Evolutionary conservation across 1,140 invertebrate genomes (phyloP).

Genomic region (Heliconius congener): DNA sequence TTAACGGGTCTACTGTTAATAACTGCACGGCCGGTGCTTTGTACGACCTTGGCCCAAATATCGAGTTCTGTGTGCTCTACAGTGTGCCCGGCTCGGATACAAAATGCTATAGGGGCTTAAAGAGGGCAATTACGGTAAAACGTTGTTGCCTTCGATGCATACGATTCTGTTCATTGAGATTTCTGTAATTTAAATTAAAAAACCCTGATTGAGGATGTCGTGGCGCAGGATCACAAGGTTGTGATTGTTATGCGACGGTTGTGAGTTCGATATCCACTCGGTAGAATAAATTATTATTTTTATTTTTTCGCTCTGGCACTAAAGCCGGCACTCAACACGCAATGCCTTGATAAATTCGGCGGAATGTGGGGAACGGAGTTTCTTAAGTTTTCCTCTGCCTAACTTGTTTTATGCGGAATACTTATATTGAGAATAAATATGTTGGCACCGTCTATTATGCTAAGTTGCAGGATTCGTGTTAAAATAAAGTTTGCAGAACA

Average conservation of each 20-base stretch:
- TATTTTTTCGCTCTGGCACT: no score
- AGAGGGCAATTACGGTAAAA: slow-evolving; percentile 10
- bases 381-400: no score
- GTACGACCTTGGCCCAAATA: slow-evolving; percentile 48
- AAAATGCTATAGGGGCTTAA: neutral
- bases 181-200: neutral
- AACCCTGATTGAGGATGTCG: no score
- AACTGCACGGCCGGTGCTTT: slow-evolving; percentile 20
- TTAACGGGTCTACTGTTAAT: slow-evolving; percentile 2
- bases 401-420: no score
- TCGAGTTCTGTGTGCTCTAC: slow-evolving; percentile 35
- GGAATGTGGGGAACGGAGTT: no score
- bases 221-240: no score
- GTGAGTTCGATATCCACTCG: no score
- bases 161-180: neutral
- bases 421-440: neutral
- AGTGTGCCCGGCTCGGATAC: slow-evolving; percentile 1
- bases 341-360: no score
- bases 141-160: neutral
- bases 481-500: no score
- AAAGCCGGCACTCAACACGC: no score
- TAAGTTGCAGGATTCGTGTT: neutral
- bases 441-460: neutral
- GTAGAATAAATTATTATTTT: no score
- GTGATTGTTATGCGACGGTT: no score